Evolutionary conservation across 2,797 vertebrate genomes (phyloP).

Genomic region (Phataginus tetradactyla): DNA sequence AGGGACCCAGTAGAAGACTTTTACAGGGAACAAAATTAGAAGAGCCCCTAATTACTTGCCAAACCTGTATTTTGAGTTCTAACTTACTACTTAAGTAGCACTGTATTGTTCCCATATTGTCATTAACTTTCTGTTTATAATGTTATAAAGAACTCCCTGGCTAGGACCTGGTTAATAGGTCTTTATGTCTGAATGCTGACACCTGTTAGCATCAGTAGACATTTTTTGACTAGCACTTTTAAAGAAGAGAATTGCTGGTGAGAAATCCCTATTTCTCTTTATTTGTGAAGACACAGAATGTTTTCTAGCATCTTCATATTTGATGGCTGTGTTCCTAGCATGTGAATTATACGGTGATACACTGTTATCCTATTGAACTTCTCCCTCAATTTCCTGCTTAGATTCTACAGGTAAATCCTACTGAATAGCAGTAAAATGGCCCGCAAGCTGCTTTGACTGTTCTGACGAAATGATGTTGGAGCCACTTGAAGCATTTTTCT

Average conservation of each 20-base stretch:
- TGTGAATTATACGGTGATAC: conserved; percentile 66
- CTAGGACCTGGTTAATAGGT: conserved; percentile 65
- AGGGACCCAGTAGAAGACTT: background rate
- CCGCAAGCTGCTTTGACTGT: too few relatives aligned
- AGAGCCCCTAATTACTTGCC: conserved; percentile 75
- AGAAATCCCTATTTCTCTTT: conserved; percentile 72
- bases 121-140: conserved; percentile 72
- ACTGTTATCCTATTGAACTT: conserved; percentile 69
- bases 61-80: conserved; percentile 74
- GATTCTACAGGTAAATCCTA: background rate
- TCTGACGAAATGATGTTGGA: background rate
- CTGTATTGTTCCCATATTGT: background rate
- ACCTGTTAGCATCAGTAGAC: conserved; percentile 81
- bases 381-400: conserved; percentile 57
- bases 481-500: background rate
- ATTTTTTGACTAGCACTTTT: conserved; percentile 81
- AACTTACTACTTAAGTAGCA: conserved; percentile 11
- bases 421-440: too few relatives aligned
- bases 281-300: conserved; percentile 69
- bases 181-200: conserved; percentile 78
- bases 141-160: conserved; percentile 76
- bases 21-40: background rate
- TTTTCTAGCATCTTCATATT: conserved; percentile 76
- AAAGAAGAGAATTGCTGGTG: conserved; percentile 73
- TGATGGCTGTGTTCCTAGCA: background rate